phyloP scores from a whole-genome alignment of 2,797 vertebrate species.

The Anisognathus igniventris region DNA sequence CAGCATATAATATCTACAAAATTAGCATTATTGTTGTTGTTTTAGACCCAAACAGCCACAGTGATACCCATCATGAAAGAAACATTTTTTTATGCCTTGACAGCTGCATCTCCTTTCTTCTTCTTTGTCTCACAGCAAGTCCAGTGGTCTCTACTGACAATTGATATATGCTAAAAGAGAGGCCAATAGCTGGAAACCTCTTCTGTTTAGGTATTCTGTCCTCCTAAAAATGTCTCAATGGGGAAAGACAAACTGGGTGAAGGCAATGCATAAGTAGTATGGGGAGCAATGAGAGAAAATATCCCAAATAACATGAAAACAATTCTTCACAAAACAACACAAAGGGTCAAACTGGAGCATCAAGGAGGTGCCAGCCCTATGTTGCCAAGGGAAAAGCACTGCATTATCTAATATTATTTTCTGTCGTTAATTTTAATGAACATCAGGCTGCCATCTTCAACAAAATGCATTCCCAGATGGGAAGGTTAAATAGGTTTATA shows the following conservation, averaged over 20 bases:
- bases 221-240: background rate
- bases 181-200: background rate
- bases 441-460: background rate
- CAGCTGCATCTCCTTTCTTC: background rate
- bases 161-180: background rate
- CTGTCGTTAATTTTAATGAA: slow-evolving; percentile 39
- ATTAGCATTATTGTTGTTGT: background rate
- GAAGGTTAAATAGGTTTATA: slow-evolving; percentile 10
- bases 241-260: background rate
- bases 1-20: background rate
- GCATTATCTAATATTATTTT: background rate
- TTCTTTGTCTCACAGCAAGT: background rate
- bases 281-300: background rate
- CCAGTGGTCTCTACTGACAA: background rate
- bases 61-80: background rate
- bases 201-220: background rate
- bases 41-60: background rate
- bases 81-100: background rate
- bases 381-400: background rate
- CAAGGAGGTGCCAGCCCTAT: background rate
- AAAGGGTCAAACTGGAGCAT: background rate
- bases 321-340: background rate
- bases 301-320: background rate
- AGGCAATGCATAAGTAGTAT: accelerated
- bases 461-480: background rate